phyloP scores from a whole-genome alignment of 2,797 vertebrate species.

The Tokudaia tokunoshimensis region DNA sequence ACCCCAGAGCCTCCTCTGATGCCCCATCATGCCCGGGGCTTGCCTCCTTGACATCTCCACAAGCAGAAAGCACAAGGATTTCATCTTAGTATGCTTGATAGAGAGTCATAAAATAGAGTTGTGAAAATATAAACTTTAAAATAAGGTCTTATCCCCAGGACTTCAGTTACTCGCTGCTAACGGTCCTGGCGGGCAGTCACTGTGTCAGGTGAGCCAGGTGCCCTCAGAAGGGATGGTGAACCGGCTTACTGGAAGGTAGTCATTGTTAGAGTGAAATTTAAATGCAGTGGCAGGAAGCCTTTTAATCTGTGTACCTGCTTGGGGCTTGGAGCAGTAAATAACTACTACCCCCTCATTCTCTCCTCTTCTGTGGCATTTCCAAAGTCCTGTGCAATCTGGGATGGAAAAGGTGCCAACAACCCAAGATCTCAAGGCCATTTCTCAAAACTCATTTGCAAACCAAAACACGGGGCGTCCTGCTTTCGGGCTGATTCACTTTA shows the following conservation, averaged over 20 bases:
- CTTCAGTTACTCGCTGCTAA: background rate
- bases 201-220: background rate
- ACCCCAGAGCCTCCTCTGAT: accelerated
- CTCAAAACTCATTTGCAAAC: slow-evolving; percentile 45
- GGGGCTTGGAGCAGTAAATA: slow-evolving; percentile 60
- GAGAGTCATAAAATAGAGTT: background rate
- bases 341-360: background rate
- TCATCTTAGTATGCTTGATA: slow-evolving; percentile 14
- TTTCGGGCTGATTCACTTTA: background rate
- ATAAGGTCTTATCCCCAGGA: background rate
- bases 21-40: accelerated
- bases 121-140: background rate
- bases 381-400: slow-evolving; percentile 52
- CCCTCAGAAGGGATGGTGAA: accelerated
- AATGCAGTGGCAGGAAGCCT: slow-evolving; percentile 61
- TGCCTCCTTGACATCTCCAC: background rate
- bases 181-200: background rate
- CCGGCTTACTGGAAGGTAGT: slow-evolving; percentile 29
- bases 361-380: background rate
- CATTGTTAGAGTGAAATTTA: slow-evolving; percentile 60
- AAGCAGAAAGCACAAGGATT: background rate
- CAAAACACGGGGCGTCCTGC: background rate
- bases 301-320: slow-evolving; percentile 66
- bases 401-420: slow-evolving; percentile 8
- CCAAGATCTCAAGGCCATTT: background rate